phyloP scores from a whole-genome alignment of 1,140 invertebrate species.

The Neelides sp. region DNA sequence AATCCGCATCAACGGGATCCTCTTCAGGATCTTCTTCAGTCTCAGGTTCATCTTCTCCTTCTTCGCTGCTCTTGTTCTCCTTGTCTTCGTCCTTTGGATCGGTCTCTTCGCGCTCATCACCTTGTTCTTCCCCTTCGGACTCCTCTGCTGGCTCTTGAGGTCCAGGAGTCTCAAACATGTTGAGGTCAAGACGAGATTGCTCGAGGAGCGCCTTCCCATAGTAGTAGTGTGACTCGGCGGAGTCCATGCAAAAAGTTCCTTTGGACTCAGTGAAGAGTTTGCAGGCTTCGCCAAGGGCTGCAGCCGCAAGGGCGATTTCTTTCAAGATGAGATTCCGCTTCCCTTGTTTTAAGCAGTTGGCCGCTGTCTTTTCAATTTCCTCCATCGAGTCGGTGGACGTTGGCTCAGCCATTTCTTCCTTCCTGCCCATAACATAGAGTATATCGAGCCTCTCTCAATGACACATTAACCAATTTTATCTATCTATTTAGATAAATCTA shows the following conservation, averaged over 20 bases:
- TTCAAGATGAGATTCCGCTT: constrained; percentile 64
- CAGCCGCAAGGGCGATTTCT: constrained; percentile 61
- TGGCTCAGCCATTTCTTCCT: constrained; percentile 75
- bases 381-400: constrained; percentile 77
- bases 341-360: constrained; percentile 49
- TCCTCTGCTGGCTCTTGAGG: constrained; percentile 22
- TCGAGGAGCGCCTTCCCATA: constrained; percentile 69
- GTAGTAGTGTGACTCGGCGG: constrained; percentile 66
- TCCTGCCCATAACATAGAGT: no score
- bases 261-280: constrained; percentile 52
- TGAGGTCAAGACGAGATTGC: constrained; percentile 62
- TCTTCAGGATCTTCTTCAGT: constrained; percentile 19
- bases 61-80: constrained; percentile 16
- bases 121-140: constrained; percentile 34
- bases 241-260: constrained; percentile 62
- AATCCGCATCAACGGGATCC: constrained; percentile 31
- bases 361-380: constrained; percentile 33
- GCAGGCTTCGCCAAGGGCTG: constrained; percentile 60
- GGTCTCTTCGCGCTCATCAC: constrained; percentile 36
- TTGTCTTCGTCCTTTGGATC: constrained; percentile 34
- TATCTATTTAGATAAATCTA: no score
- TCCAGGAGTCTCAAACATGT: constrained; percentile 47
- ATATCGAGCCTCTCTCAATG: no score
- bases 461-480: no score
- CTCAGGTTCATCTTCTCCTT: constrained; percentile 17